Percentiles rank a stretch among this genome's conserved stretches.
These are phyloP conservation scores for Chloroclysta siterata DNA, from an alignment of 2,888 invertebrate species.

Conservation along the genomic window DNA sequence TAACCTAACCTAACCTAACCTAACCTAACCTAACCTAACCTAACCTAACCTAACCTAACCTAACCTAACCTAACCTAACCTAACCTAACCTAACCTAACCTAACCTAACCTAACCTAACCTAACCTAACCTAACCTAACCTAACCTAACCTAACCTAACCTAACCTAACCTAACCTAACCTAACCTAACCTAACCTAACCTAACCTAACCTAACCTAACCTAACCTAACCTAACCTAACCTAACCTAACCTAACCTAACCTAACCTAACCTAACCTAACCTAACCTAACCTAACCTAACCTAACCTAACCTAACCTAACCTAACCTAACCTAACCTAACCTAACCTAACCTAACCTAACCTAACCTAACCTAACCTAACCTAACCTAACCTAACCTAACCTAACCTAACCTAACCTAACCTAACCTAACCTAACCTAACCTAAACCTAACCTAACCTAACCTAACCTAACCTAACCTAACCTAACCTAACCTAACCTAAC, in stretches of 20 bases:
- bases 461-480: conserved; percentile 41
- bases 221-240: conserved; percentile 21
- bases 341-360: conserved; percentile 41
- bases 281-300: conserved; percentile 37
- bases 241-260: conserved; percentile 29
- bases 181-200: conserved; percentile 21
- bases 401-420: conserved; percentile 38
- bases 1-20: conserved; percentile 23
- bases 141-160: conserved; percentile 21
- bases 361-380: conserved; percentile 38
- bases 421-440: conserved; percentile 37
- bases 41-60: conserved; percentile 25
- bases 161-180: conserved; percentile 21
- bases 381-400: conserved; percentile 40
- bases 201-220: conserved; percentile 21
- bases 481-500: conserved; percentile 42
- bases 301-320: conserved; percentile 29
- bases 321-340: conserved; percentile 35
- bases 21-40: conserved; percentile 31
- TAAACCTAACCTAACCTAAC: conserved; percentile 45
- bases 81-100: conserved; percentile 19
- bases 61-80: conserved; percentile 18
- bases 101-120: conserved; percentile 18
- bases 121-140: conserved; percentile 20
- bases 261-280: conserved; percentile 41